Evolutionary conservation across 2,888 invertebrate species (phyloP), one percentile per base, ranked within the genome.

Genomic region (Zelleria hepariella): DNA sequence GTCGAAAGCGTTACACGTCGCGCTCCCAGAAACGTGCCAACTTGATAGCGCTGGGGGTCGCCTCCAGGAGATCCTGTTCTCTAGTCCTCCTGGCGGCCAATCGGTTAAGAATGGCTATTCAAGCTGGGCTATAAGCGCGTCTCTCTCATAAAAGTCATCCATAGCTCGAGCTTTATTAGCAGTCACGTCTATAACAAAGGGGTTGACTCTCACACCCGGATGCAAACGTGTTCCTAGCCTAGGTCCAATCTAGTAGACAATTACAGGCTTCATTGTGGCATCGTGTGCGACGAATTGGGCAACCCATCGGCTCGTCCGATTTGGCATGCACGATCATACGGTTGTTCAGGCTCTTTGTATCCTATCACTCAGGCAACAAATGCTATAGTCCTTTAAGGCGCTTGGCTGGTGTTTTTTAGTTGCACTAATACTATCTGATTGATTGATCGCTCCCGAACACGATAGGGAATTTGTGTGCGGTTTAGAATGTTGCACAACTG

Each of bases 221-320:
- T 53, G 53, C 10, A 25, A 25, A 53, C 53, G n/a, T n/a, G 53
- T 53, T 53, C 24, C 24, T 53, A 24, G 26, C 32, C 55, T 55
- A 55, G 55, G 55, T 32, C 32, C 54, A 54, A 26, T 55, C 55
- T 32, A 27, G 55, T 10, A 18, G 32, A 55, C 55, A 32, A 55
- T 55, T 32, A 32, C 20, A 55, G 32, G 55, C 32, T 32, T 15
- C 55, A 55, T 55, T 55, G 55, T 55, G 15, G 32, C 55, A 55
- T 32, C 21, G 27, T 32, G 55, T 55, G 55, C 55, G 55, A 55
- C 55, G 55, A 55, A 55, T 55, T 55, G 55, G 55, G 55, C 55
- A 55, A 55, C 55, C 32, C 20, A 55, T 55, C 55, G 55, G 18
- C 55, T n/a, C 32, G 32, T 21, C 55, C 27, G 32, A 55, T 55